phyloP scores from a whole-genome alignment of 2,888 invertebrate genomes.

The Oeneis ivallda region DNA sequence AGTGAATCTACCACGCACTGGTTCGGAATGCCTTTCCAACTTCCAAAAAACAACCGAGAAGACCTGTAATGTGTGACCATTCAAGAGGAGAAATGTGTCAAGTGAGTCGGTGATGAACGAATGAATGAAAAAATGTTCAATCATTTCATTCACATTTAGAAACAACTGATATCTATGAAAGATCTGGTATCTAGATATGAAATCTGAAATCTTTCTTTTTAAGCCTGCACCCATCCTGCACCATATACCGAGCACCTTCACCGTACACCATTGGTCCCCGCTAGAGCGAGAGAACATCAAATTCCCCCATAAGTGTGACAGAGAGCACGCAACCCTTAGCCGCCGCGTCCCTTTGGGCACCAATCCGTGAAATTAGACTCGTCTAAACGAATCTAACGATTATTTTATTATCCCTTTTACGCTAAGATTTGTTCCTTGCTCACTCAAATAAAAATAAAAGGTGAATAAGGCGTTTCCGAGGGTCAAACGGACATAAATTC shows the following conservation, averaged over 20 bases:
- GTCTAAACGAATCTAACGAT: constrained; percentile 82
- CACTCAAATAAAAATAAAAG: constrained; percentile 82
- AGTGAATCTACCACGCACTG: no score
- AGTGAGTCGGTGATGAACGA: no score
- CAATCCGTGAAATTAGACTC: constrained; percentile 80
- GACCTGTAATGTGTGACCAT: no score
- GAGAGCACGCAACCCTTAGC: constrained; percentile 59
- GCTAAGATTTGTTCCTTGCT: constrained; percentile 82
- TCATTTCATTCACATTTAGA: no score
- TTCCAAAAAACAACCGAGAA: no score
- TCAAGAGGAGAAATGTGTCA: no score
- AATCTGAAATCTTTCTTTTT: constrained; percentile 22
- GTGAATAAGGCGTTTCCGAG: constrained; percentile 75
- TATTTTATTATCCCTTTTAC: constrained; percentile 82
- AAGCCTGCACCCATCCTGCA: constrained; percentile 67
- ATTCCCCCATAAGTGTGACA: constrained; percentile 42
- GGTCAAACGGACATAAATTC: constrained; percentile 78
- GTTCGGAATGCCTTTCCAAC: no score
- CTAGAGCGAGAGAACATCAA: constrained; percentile 49
- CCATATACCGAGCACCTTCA: constrained; percentile 58
- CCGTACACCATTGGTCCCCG: constrained; percentile 63
- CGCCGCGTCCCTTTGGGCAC: constrained; percentile 70
- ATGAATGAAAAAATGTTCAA: no score
- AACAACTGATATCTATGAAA: no score
- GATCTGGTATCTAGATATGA: no score